phyloP scores from a whole-genome alignment of 1,140 invertebrate species.

The Temnothorax longispinosus region DNA sequence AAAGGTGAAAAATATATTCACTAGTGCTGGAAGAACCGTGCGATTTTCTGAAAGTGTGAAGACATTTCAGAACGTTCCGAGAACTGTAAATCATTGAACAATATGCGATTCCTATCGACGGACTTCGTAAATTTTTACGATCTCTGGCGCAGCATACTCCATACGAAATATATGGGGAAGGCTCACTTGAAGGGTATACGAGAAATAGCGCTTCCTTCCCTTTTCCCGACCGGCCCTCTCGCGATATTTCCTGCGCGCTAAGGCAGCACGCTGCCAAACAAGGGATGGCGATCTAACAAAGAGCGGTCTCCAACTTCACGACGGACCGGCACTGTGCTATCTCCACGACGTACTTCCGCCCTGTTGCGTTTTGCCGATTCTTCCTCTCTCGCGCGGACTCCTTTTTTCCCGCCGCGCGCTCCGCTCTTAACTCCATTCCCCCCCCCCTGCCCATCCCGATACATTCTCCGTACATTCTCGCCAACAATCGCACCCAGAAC shows the following conservation, averaged over 20 bases:
- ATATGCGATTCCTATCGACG: conserved; percentile 27
- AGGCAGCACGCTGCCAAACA: conserved; percentile 60
- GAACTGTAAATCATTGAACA: conserved; percentile 42
- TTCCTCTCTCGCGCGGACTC: conserved; percentile 4
- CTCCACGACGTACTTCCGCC: conserved; percentile 77
- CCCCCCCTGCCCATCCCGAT: background rate
- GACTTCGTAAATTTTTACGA: conserved; percentile 52
- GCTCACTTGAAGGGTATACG: background rate
- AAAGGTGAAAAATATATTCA: background rate
- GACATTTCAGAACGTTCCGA: background rate
- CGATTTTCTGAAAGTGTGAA: background rate
- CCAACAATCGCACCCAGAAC: conserved; percentile 59
- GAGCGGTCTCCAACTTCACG: conserved; percentile 65
- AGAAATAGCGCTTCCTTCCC: background rate
- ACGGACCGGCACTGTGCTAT: conserved; percentile 64
- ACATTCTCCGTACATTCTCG: conserved; percentile 6
- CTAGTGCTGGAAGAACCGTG: background rate
- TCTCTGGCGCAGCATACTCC: background rate
- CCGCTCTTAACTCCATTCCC: conserved; percentile 2
- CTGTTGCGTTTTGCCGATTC: conserved; percentile 78
- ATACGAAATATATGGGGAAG: background rate
- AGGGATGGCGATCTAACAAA: conserved; percentile 65
- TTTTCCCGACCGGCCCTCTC: background rate
- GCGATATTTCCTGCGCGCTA: conserved; percentile 45
- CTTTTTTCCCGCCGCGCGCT: conserved; percentile 38